Conservation (phyloP, 2,888 invertebrate genomes). For the Zaprionus lineosus region DNA sequence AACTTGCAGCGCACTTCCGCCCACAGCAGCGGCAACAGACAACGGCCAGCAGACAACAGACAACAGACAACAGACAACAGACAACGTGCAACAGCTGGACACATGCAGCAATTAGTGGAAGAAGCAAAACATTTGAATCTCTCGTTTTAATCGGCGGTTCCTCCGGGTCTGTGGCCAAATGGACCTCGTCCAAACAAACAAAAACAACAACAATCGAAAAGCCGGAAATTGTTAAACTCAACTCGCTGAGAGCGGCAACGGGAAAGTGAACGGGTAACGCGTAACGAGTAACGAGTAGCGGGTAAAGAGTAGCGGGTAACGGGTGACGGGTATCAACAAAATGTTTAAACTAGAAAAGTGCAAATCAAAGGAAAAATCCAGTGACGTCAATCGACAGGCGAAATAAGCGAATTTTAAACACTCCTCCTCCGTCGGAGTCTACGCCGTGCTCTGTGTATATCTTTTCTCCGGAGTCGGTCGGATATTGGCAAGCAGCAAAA, state of each 20-base stretch:
- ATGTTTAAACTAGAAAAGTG: constrained; percentile 48
- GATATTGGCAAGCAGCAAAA: constrained; percentile 29
- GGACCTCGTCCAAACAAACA: constrained; percentile 27
- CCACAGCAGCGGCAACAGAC: too few species aligned
- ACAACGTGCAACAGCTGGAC: constrained; percentile 72
- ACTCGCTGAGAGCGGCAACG: too few species aligned
- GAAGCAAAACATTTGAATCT: constrained; percentile 14
- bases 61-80: too few species aligned
- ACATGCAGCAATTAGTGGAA: constrained; percentile 40
- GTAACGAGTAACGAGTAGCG: too few species aligned
- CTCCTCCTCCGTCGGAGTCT: too few species aligned
- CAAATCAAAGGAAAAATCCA: constrained; percentile 48
- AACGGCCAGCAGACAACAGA: too few species aligned
- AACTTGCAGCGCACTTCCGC: constrained; percentile 69
- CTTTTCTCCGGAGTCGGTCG: too few species aligned
- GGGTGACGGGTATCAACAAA: too few species aligned
- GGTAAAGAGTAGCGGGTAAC: too few species aligned
- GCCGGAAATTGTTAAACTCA: constrained; percentile 50
- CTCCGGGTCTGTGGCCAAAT: constrained; percentile 25
- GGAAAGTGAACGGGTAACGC: too few species aligned
- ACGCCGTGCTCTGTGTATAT: too few species aligned
- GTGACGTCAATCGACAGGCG: constrained; percentile 33
- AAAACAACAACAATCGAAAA: constrained; percentile 33
- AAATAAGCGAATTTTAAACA: constrained; percentile 68
- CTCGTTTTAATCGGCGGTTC: constrained; percentile 33